phyloP scores from a whole-genome alignment of 2,797 vertebrate genomes.

The Falco peregrinus region DNA sequence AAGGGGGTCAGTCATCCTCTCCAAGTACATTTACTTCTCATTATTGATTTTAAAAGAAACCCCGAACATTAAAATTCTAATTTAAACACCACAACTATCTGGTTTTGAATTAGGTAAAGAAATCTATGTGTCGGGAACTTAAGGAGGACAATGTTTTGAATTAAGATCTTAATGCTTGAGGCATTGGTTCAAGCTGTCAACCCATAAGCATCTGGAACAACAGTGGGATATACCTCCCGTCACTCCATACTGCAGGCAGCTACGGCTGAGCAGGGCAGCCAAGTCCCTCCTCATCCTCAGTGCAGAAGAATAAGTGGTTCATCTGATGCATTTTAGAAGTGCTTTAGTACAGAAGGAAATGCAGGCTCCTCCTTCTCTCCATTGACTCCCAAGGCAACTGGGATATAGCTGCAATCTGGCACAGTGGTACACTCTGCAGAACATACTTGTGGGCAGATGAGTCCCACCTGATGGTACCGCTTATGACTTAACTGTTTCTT shows the following conservation, averaged over 20 bases:
- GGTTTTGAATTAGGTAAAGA: not conserved
- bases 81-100: not conserved
- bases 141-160: not conserved
- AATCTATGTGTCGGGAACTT: not conserved
- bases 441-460: not conserved
- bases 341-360: not conserved
- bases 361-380: not conserved
- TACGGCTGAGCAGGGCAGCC: not conserved
- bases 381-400: not conserved
- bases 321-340: not conserved
- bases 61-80: not conserved
- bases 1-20: not conserved
- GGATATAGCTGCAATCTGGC: not conserved
- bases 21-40: not conserved
- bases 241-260: not conserved
- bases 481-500: not conserved
- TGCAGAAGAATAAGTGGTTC: not conserved
- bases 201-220: not conserved
- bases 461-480: not conserved
- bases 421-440: not conserved
- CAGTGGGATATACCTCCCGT: not conserved
- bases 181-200: not conserved
- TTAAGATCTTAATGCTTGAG: not conserved
- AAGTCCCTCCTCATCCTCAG: not conserved
- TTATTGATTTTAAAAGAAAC: not conserved